These are phyloP conservation scores for Onthophagus sagittarius DNA, from an alignment of 2,888 invertebrate genomes.

Conservation along the genomic window DNA sequence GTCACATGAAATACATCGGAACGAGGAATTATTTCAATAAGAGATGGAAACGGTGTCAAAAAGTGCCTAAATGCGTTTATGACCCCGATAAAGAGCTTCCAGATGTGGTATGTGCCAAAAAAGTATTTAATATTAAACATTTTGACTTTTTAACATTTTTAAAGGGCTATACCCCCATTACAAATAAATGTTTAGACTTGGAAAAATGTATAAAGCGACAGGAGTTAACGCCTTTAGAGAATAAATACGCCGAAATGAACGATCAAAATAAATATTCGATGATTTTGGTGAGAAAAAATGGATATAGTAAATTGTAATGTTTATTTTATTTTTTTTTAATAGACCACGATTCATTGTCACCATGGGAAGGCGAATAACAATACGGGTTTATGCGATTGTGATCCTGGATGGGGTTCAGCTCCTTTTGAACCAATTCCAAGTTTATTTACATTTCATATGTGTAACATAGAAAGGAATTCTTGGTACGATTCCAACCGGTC, in stretches of 20 bases:
- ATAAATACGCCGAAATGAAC: conserved; percentile 20
- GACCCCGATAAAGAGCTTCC: conserved; percentile 39
- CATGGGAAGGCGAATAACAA: conserved; percentile 41
- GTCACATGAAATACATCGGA: conserved; percentile 55
- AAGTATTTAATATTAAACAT: not conserved
- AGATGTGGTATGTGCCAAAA: conserved; percentile 38
- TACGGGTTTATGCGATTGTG: conserved; percentile 45
- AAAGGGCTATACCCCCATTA: conserved; percentile 45
- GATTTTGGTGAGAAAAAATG: conserved; percentile 15
- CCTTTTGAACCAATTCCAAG: conserved; percentile 41
- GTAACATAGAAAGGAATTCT: conserved; percentile 44
- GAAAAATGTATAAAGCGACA: conserved; percentile 38
- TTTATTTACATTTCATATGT: conserved; percentile 47
- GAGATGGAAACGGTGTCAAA: conserved; percentile 40
- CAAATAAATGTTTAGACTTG: conserved; percentile 46
- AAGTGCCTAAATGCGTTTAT: conserved; percentile 44
- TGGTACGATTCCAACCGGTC: conserved; percentile 41
- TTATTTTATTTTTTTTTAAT: not conserved
- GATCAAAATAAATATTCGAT: conserved; percentile 17
- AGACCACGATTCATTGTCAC: conserved; percentile 44
- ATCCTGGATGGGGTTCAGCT: conserved; percentile 45
- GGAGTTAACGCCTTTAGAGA: conserved; percentile 39
- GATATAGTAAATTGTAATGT: not conserved
- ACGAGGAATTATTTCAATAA: conserved; percentile 51
- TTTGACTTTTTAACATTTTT: conserved; percentile 24